Base-by-base conservation (phyloP, 1,140 invertebrate genomes). In the Temnothorax nylanderi region DNA sequence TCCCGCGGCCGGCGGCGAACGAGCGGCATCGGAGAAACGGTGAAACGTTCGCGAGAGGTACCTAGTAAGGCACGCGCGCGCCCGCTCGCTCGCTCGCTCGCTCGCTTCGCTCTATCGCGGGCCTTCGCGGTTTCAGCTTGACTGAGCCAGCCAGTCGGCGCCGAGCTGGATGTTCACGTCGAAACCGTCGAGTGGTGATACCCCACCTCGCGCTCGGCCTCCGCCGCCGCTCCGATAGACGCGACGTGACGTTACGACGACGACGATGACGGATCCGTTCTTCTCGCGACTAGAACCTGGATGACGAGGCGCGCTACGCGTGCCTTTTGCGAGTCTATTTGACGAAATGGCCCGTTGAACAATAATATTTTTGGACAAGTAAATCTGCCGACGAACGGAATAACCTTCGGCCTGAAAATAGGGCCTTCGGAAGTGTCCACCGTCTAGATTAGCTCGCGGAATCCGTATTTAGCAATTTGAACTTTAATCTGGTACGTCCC, bases 41-140 rank as follows among this genome's bases (percentile, higher is more conserved):
- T 75, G 69, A 84, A 84, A 75, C 69, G 21, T 5, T 62, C 51
- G 51, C 32, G 49, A 81, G 78, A 37, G 54, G 41, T 47, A 3
- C 77, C 26, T 26, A 26, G 62, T 56, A 54, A 80, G 62, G 62
- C 62, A 80, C 77, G 77, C 77, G 34, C 16, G 76, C 78, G 37
- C 44, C 2, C 60, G 44, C 34, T 41, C 60, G 51, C 62, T 64
- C 76, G 76, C 16, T 64, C 76, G 76, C 16, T 62, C 76, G 62
- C 76, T 18, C 76, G 62, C 62, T 21, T 69, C 87, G 54, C 58
- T 60, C 67, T 82, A 56, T 89, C 88, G 82, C 84, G 78, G 32
- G 77, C 81, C 74, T 71, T 86, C 88, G 88, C 88, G 86, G 89
- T 90, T 90, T 90, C 89, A 88, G 86, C 80, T 90, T 90, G 89